Evolutionary conservation across 2,888 invertebrate genomes (phyloP).

Genomic region (Xylocampa areola): DNA sequence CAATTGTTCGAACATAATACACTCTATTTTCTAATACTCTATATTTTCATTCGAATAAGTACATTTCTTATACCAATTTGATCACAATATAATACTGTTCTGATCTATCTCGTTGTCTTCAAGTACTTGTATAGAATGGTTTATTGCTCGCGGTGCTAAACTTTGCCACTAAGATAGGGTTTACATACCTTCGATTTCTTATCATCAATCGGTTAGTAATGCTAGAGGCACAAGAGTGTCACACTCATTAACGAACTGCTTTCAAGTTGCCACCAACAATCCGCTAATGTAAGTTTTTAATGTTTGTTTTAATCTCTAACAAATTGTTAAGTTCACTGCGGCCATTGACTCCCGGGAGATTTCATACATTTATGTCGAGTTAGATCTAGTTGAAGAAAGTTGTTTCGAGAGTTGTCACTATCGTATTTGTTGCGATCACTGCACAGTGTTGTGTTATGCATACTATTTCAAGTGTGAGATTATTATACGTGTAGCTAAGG

Average conservation of each 20-base stretch:
- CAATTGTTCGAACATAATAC: conserved; percentile 45
- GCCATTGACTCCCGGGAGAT: conserved; percentile 57
- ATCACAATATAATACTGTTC: conserved; percentile 20
- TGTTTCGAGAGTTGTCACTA: conserved; percentile 53
- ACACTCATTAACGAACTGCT: conserved; percentile 50
- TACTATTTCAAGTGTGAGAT: conserved; percentile 68
- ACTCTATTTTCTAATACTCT: conserved; percentile 48
- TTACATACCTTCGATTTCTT: conserved; percentile 37
- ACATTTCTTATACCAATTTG: conserved; percentile 31
- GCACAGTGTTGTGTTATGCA: conserved; percentile 32
- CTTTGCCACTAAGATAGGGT: conserved; percentile 66
- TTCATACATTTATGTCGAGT: conserved; percentile 46
- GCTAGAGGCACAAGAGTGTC: conserved; percentile 70
- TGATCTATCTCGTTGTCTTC: conserved; percentile 37
- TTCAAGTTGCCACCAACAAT: conserved; percentile 51
- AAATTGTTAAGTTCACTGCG: conserved; percentile 48
- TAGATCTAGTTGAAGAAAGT: conserved; percentile 50
- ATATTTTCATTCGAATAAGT: conserved; percentile 40
- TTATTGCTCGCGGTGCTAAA: conserved; percentile 69
- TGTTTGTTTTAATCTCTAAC: conserved; percentile 35
- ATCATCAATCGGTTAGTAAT: conserved; percentile 61
- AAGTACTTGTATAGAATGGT: conserved; percentile 44
- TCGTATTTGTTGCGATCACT: conserved; percentile 53
- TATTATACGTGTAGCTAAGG: conserved; percentile 69
- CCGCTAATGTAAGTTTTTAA: conserved; percentile 40